Evolutionary conservation across 2,113 vertebrate species (phyloP), one percentile per base, ranked within the genome.

Genomic region (Saccopteryx leptura): DNA sequence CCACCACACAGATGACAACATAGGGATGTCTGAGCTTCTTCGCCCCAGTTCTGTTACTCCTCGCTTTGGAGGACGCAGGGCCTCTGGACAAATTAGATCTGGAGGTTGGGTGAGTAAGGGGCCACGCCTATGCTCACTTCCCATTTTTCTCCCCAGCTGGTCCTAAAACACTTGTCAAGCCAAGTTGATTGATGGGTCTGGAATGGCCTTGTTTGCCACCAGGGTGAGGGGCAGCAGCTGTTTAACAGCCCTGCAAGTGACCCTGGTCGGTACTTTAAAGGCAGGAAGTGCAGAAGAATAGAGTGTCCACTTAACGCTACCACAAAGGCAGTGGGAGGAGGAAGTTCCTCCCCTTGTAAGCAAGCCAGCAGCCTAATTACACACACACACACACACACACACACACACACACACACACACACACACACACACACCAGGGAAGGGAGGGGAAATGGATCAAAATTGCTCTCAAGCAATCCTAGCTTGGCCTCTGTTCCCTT

Each of bases 241-340:
- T 90, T 96, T 72, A 93, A 94, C 90, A 95, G 82, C 92, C 87
- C 96, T 71, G 83, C 3, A 0, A 96, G 96, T 96, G 96, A 97
- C 97, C 96, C 96, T 91, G 76, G 78, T 82, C 94, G 83, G 92
- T 81, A 81, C 80, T 97, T 97, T 79, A 69, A 80, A 91, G 97
- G 83, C 97, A 98, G 95, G 95, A 97, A 96, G 95, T 31, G 0
- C 88, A 93, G 95, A 96, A 97, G 96, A 97, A 97, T 95, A 69
- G 94, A 96, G 92, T 91, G 95, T 81, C 92, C 92, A 75, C 96
- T 97, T 91, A 94, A 82, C 85, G n/a, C 39, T 23, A 84, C 79
- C 86, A 96, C 82, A 96, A 97, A 93, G 65, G 91, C 65, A 9
- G 69, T 9, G 68, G 88, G 79, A 88, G 85, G 90, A 93, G 91